These are phyloP conservation scores for Patella caerulea DNA, from an alignment of 2,888 invertebrate genomes.

Conservation along the genomic window DNA sequence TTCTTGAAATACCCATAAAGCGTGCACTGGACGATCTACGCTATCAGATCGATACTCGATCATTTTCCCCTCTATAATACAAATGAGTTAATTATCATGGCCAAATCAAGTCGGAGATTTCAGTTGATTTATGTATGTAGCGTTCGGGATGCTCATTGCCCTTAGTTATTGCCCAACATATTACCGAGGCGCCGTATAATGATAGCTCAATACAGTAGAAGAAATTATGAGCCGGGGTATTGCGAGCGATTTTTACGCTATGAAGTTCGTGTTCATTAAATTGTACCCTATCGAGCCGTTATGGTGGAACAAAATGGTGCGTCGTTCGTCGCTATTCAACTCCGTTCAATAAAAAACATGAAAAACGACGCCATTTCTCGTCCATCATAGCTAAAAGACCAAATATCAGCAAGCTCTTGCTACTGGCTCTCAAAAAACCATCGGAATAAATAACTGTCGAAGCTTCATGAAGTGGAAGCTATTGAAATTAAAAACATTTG, in stretches of 20 bases:
- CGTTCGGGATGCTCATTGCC: not conserved
- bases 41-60: slow-evolving; percentile 18
- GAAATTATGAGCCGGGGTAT: not conserved
- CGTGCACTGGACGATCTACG: no score
- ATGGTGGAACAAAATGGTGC: not conserved
- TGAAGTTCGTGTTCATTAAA: slow-evolving; percentile 9
- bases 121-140: slow-evolving; percentile 16
- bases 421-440: not conserved
- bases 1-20: no score
- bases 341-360: not conserved
- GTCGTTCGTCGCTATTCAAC: not conserved
- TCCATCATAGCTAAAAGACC: not conserved
- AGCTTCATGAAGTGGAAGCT: not conserved
- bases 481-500: slow-evolving; percentile 10
- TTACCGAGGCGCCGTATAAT: not conserved
- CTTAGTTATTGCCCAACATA: not conserved
- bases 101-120: slow-evolving; percentile 26
- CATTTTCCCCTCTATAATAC: slow-evolving; percentile 50
- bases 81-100: slow-evolving; percentile 49
- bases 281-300: slow-evolving; percentile 2
- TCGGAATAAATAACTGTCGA: slow-evolving; percentile 1
- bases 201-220: not conserved
- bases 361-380: slow-evolving; percentile 4
- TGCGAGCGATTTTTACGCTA: not conserved
- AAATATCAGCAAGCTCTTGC: not conserved